These are phyloP conservation scores for Leucopsar rothschildi DNA, from an alignment of 2,113 vertebrate species.

Conservation along the genomic window DNA sequence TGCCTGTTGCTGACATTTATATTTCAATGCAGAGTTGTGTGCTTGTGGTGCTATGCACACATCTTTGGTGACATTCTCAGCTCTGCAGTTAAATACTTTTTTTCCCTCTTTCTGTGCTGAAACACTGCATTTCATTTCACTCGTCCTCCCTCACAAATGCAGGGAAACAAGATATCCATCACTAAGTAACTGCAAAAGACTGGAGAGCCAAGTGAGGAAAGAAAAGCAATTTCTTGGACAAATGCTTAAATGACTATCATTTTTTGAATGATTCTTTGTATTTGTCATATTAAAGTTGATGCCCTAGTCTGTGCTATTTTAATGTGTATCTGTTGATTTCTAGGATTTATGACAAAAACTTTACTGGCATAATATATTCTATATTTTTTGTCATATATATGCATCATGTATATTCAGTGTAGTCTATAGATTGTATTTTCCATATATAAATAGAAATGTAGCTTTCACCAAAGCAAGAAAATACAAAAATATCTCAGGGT, in stretches of 20 bases:
- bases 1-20: neutral
- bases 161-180: neutral
- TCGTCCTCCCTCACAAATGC: neutral
- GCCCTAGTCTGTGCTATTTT: neutral
- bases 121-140: neutral
- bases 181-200: neutral
- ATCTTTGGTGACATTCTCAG: neutral
- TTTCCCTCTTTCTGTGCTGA: neutral
- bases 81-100: neutral
- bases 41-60: neutral
- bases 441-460: neutral
- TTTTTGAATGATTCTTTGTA: conserved; percentile 11
- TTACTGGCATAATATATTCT: neutral
- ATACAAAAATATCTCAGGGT: neutral
- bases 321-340: neutral
- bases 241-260: neutral
- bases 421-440: neutral
- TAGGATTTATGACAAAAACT: neutral
- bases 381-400: neutral
- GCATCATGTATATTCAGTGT: neutral
- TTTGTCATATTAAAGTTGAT: neutral
- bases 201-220: neutral
- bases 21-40: neutral
- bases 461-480: neutral
- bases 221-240: neutral